Conservation (phyloP, 2,888 invertebrate species). For the Hanleya hanleyi region DNA sequence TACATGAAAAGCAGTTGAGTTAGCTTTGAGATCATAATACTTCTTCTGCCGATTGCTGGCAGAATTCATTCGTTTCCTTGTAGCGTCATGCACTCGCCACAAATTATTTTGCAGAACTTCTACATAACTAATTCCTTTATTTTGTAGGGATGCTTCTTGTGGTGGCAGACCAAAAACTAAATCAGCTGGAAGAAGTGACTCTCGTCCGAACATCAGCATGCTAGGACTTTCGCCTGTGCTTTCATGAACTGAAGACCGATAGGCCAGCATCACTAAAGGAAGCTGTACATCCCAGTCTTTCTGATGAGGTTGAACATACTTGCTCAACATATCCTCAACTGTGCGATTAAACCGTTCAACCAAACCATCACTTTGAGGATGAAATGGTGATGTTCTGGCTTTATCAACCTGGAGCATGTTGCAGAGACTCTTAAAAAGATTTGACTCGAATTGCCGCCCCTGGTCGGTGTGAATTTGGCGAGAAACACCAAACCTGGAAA, state of each 20-base stretch:
- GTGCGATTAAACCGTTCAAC: constrained; percentile 13
- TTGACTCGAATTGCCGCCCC: constrained; percentile 42
- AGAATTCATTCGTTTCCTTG: no score
- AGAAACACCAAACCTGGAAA: constrained; percentile 34
- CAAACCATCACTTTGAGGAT: constrained; percentile 34
- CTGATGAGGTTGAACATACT: constrained; percentile 22
- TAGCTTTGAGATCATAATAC: no score
- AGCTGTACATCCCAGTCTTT: constrained; percentile 42
- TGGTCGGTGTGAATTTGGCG: constrained; percentile 38
- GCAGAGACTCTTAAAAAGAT: constrained; percentile 35
- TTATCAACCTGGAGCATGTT: constrained; percentile 34
- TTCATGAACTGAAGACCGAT: constrained; percentile 28
- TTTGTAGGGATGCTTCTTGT: no score
- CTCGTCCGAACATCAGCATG: constrained; percentile 32
- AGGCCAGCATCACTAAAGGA: constrained; percentile 35
- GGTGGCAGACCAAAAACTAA: no score
- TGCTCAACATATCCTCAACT: constrained; percentile 33
- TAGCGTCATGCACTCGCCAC: no score
- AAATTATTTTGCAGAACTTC: no score
- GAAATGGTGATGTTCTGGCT: constrained; percentile 37
- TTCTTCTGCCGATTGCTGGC: no score
- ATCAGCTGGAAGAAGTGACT: no score
- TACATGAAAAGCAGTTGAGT: no score
- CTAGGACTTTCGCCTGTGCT: constrained; percentile 35
- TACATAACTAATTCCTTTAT: no score